Evolutionary conservation across 2,888 invertebrate genomes (phyloP).

Genomic region (Xylota segnis): DNA sequence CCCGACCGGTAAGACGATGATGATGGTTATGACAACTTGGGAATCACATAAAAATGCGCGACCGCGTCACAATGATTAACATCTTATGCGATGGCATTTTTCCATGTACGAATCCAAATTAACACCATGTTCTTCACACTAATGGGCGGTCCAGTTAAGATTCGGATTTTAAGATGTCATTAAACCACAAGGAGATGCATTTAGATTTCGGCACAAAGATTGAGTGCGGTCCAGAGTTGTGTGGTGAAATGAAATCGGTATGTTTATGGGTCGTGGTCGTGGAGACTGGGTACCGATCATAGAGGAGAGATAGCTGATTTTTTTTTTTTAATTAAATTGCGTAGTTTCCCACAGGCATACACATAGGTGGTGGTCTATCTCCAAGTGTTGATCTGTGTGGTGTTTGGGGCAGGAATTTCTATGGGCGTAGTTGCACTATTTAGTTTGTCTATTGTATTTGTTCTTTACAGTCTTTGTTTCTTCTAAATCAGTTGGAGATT

Average conservation of each 20-base stretch:
- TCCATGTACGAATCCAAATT: conserved; percentile 74
- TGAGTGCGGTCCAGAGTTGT: conserved; percentile 7
- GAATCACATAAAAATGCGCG: conserved; percentile 61
- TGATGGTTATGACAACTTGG: conserved; percentile 71
- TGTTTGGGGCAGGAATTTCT: conserved; percentile 10
- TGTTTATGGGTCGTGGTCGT: conserved; percentile 46
- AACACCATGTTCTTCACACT: conserved; percentile 77
- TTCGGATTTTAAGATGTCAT: conserved; percentile 73
- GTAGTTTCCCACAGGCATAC: conserved; percentile 63
- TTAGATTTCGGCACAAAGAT: conserved; percentile 67
- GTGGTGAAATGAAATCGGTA: conserved; percentile 51
- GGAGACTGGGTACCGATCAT: conserved; percentile 39
- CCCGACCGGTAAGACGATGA: conserved; percentile 27
- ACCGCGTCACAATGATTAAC: conserved; percentile 69
- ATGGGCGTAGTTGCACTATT: conserved; percentile 9
- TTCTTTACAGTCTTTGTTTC: too few species aligned
- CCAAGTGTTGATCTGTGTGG: conserved; percentile 24
- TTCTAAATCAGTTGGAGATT: too few species aligned
- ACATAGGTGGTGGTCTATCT: conserved; percentile 43
- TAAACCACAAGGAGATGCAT: conserved; percentile 72
- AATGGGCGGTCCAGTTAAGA: conserved; percentile 76
- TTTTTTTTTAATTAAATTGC: conserved; percentile 42
- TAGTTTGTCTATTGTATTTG: neutral
- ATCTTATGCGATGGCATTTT: conserved; percentile 70
- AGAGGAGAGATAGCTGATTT: conserved; percentile 47